Evolutionary conservation across 1,140 invertebrate species (phyloP).

Genomic region (Agraylea sexmaculata): DNA sequence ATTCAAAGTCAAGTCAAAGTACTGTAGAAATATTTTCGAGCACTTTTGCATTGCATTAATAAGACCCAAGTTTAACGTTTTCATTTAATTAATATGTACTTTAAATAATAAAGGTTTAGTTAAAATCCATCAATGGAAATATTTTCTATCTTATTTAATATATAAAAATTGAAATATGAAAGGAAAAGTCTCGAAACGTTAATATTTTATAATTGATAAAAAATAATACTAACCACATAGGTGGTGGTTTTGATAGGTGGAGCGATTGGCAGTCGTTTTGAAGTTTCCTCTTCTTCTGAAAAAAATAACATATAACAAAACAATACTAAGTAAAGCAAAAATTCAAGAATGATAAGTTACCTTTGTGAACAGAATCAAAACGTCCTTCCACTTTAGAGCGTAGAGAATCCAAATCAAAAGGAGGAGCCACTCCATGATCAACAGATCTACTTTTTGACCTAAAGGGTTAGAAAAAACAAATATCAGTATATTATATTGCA

Average conservation of each 20-base stretch:
- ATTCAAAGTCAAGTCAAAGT: no score
- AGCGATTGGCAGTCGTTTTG: slow-evolving; percentile 45
- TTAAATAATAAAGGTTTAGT: no score
- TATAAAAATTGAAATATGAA: no score
- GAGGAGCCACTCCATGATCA: slow-evolving; percentile 70
- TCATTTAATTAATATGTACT: no score
- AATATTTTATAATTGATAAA: no score
- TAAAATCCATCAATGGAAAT: no score
- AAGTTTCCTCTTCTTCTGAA: slow-evolving; percentile 46
- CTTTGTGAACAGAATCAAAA: slow-evolving; percentile 59
- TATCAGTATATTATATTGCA: background rate
- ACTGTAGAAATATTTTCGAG: no score
- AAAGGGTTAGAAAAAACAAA: slow-evolving; percentile 30
- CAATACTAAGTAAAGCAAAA: no score
- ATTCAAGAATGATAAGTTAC: slow-evolving; percentile 20
- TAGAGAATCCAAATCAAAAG: slow-evolving; percentile 70
- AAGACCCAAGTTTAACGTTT: no score
- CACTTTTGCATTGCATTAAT: no score
- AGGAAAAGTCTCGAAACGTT: no score
- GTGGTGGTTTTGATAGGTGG: slow-evolving; percentile 54
- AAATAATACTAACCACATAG: slow-evolving; percentile 49
- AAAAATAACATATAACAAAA: slow-evolving; percentile 25
- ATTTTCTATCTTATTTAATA: no score
- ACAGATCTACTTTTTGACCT: slow-evolving; percentile 83
- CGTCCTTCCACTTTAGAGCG: slow-evolving; percentile 72